Base-by-base conservation (phyloP, 2,797 vertebrate genomes). In the Lycodopsis pacificus region DNA sequence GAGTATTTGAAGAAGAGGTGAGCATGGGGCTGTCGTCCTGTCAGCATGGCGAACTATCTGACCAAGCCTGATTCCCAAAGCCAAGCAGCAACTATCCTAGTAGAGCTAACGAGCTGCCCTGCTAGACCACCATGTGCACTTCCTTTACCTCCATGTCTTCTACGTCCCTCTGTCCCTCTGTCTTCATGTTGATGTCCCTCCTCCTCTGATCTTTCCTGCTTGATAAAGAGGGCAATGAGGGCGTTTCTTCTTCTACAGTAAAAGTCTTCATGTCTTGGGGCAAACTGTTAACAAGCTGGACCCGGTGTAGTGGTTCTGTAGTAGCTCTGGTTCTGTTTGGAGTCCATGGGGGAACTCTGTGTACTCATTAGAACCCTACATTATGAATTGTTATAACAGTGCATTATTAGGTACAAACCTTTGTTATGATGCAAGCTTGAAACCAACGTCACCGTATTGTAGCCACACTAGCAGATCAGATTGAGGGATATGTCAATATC, bases 231-330 rank as follows among this genome's bases (percentile, higher is more conserved):
- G 71, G 13, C 63, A 74, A 76, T 10, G n/a, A 22, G 57, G 51
- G 5, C 42, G 32, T 46, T 58, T 58, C 25, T 32, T 69, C 36
- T 44, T 56, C 27, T 53, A 22, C 42, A 53, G 15, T 53, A 14
- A 69, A 34, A 59, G 38, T 44, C 36, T 25, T 4, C 10, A 20
- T 22, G 71, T n/a, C 57, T 34, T 63, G 66, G 62, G 57, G 81
- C 54, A 71, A 44, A 68, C 57, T 58, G 71, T 62, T 57, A 72
- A 61, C 53, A 76, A 76, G 58, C 27, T 48, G 42, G n/a, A 68
- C 77, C 53, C 72, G 5, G 63, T 57, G 42, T 71, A 48, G 40
- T 40, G n/a, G 25, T 46, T 38, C 63, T 68, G 6, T 7, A 61
- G 40, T 56, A 48, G 54, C 46, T 17, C 11, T 32, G 38, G 32